phyloP scores from a whole-genome alignment of 2,113 vertebrate genomes.

The Thamnaconus septentrionalis region DNA sequence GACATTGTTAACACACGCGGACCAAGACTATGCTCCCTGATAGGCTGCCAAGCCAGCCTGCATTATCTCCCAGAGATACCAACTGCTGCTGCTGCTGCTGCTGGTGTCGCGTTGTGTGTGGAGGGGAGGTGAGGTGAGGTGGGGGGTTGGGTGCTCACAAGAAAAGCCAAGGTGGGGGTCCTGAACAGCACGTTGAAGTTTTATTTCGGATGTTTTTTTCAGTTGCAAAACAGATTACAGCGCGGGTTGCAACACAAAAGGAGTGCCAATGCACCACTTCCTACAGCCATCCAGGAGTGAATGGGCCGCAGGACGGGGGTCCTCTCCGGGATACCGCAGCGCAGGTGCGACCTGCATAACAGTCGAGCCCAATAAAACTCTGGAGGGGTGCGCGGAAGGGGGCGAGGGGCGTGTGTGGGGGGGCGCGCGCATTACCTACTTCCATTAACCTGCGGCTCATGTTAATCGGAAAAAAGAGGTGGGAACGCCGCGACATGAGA shows the following conservation, averaged over 20 bases:
- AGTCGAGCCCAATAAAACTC: slow-evolving; percentile 9
- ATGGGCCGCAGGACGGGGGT: slow-evolving; percentile 63
- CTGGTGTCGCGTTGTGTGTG: too few relatives aligned
- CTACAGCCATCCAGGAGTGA: slow-evolving; percentile 70
- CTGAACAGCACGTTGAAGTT: slow-evolving; percentile 66
- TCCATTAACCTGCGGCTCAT: slow-evolving; percentile 42
- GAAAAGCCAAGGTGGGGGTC: slow-evolving; percentile 75
- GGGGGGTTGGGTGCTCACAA: slow-evolving; percentile 38
- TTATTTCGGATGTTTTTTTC: slow-evolving; percentile 79
- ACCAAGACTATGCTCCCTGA: too few relatives aligned
- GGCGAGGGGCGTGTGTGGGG: slow-evolving; percentile 39
- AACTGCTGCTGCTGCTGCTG: not conserved
- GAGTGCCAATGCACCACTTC: slow-evolving; percentile 75
- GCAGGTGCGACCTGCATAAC: slow-evolving; percentile 73
- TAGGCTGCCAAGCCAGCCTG: not conserved
- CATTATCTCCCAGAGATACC: slow-evolving; percentile 8
- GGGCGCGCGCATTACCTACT: slow-evolving; percentile 43
- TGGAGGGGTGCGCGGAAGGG: too few relatives aligned
- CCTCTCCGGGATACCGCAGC: slow-evolving; percentile 53
- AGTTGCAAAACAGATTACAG: slow-evolving; percentile 83
- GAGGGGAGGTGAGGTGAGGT: slow-evolving; percentile 7
- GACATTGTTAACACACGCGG: too few relatives aligned
- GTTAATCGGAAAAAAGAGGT: too few relatives aligned
- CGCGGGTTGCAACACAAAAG: slow-evolving; percentile 75
- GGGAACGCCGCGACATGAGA: too few relatives aligned